Conservation (phyloP, 2,797 vertebrate genomes). For the Sternotherus odoratus region DNA sequence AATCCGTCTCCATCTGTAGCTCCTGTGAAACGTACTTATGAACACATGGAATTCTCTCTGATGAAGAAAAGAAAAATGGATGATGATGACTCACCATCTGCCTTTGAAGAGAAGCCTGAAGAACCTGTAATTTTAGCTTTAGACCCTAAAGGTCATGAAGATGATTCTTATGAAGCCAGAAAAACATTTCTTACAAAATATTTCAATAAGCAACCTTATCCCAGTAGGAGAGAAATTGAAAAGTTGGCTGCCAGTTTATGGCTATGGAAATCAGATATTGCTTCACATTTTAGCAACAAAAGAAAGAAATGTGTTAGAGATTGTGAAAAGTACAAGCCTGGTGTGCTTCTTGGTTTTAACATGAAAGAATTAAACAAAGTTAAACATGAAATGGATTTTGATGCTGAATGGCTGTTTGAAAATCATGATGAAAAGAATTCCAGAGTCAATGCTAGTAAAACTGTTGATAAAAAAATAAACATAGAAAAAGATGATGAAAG, state of each 20-base stretch:
- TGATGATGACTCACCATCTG: slow-evolving; percentile 83
- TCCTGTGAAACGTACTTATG: slow-evolving; percentile 88
- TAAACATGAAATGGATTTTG: slow-evolving; percentile 89
- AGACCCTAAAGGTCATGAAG: slow-evolving; percentile 95
- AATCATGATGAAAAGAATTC: slow-evolving; percentile 89
- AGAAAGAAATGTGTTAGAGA: slow-evolving; percentile 92
- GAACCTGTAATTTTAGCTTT: slow-evolving; percentile 92
- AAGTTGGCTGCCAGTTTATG: slow-evolving; percentile 94
- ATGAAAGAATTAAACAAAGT: slow-evolving; percentile 92
- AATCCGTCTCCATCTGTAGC: slow-evolving; percentile 83
- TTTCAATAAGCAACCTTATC: slow-evolving; percentile 93
- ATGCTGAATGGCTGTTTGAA: slow-evolving; percentile 83
- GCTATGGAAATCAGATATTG: slow-evolving; percentile 99
- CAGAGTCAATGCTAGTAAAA: slow-evolving; percentile 86
- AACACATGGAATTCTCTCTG: slow-evolving; percentile 86
- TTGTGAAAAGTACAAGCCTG: slow-evolving; percentile 88
- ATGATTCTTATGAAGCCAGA: slow-evolving; percentile 93
- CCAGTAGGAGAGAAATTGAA: slow-evolving; percentile 91
- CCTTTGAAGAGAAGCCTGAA: slow-evolving; percentile 90
- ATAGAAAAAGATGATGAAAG: slow-evolving; percentile 88
- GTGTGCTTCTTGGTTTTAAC: slow-evolving; percentile 93
- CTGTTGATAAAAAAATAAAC: slow-evolving; percentile 87
- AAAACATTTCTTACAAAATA: slow-evolving; percentile 96
- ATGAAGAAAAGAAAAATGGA: slow-evolving; percentile 89
- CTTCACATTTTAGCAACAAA: slow-evolving; percentile 93